Evolutionary conservation across 2,888 invertebrate species (phyloP).

Genomic region (Plagiodera versicolora): DNA sequence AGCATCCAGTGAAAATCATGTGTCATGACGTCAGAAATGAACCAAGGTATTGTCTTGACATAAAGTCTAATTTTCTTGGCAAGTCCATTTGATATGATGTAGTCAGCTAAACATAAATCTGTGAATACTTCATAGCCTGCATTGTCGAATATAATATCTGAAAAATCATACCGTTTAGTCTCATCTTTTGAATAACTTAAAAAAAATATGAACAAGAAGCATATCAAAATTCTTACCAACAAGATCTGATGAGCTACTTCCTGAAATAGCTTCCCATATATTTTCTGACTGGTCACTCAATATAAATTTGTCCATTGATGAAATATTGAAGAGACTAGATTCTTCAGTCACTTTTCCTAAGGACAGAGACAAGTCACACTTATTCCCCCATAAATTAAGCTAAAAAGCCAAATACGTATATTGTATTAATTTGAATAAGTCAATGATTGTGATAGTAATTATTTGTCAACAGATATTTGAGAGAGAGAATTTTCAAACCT

Average conservation of each 20-base stretch:
- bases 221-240: slow-evolving; percentile 32
- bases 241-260: slow-evolving; percentile 25
- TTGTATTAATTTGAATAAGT: not conserved
- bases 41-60: slow-evolving; percentile 92
- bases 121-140: slow-evolving; percentile 90
- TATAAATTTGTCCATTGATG: slow-evolving; percentile 61
- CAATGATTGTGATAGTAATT: too few relatives aligned
- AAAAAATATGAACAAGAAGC: not conserved
- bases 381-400: slow-evolving; percentile 92
- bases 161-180: slow-evolving; percentile 23
- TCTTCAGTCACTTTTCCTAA: slow-evolving; percentile 67
- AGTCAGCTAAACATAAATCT: slow-evolving; percentile 86
- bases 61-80: slow-evolving; percentile 77
- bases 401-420: slow-evolving; percentile 46
- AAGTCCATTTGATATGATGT: slow-evolving; percentile 63
- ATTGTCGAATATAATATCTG: slow-evolving; percentile 88
- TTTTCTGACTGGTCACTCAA: slow-evolving; percentile 63
- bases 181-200: not conserved
- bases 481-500: too few relatives aligned
- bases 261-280: slow-evolving; percentile 59
- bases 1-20: slow-evolving; percentile 76
- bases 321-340: slow-evolving; percentile 61
- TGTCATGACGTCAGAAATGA: slow-evolving; percentile 84
- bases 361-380: slow-evolving; percentile 88
- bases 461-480: too few relatives aligned